Evolutionary conservation across 2,797 vertebrate genomes (phyloP), one percentile per base, ranked within the genome.

Genomic region (Hapalemur alaotrensis): DNA sequence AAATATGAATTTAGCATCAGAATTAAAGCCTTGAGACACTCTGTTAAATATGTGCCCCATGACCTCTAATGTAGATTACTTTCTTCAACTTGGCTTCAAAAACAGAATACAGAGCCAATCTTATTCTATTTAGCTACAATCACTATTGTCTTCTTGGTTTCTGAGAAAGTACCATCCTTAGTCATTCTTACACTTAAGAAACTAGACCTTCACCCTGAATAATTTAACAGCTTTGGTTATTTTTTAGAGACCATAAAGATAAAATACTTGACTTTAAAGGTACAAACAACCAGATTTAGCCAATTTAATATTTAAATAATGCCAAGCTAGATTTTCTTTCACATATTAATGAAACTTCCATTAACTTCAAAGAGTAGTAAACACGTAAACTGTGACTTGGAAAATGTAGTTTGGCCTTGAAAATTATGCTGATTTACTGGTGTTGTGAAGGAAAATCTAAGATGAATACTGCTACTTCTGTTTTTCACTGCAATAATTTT

Each of bases 1-100:
- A 91, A 97, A 96, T 80, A 79, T 41, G 82, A 96, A 81, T 90
- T 92, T 82, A 48, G 41, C 54, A 97, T 93, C 81, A 94, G 85
- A 97, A 75, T 95, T 59, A 92, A 94, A 88, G 81, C 38, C 94
- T 86, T 95, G 89, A 95, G 79, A 80, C 50, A 70, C 20, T 28
- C n/a, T 95, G 32, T 50, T 70, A 96, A 98, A 87, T n/a, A 61
- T 10, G 46, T 87, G 76, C 70, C 88, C 95, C 22, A 85, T 76
- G 86, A 93, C 38, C 96, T 94, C 61, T 52, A 72, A 87, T 69
- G 93, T 97, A 89, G 72, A 76, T 93, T 91, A 89, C 38, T 89
- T n/a, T 82, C 54, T 91, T 65, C 73, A 95, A 84, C 38, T 91
- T 69, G 67, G 83, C 50, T 92, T 93, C 91, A 80, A 41, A 95